Evolutionary conservation across 92 coral and sea anemone species (phyloP).

Genomic region (Palythoa grandis): DNA sequence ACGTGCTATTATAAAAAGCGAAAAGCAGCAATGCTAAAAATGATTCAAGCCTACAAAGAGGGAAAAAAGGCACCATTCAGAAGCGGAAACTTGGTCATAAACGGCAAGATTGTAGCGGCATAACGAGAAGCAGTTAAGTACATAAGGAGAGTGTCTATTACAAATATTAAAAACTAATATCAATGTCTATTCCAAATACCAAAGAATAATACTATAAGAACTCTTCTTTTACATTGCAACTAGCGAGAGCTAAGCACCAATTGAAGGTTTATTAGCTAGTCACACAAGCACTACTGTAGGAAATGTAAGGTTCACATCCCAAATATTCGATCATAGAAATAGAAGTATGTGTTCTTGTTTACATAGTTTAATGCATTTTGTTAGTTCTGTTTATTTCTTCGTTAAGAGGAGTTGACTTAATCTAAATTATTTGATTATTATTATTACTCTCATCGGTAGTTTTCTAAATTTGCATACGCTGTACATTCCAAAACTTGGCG

Average conservation of each 20-base stretch:
- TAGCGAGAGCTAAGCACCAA: constrained; percentile 35
- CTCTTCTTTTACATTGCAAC: constrained; percentile 26
- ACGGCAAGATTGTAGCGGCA: constrained; percentile 30
- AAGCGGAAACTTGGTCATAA: constrained; percentile 26
- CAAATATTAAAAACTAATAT: constrained; percentile 14
- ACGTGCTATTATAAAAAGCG: constrained; percentile 29
- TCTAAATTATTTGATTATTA: background rate
- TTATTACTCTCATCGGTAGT: background rate
- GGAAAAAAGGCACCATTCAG: constrained; percentile 32
- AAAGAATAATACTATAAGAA: constrained; percentile 31
- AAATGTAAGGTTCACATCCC: constrained; percentile 31
- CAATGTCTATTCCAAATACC: constrained; percentile 23
- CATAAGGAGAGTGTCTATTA: constrained; percentile 29
- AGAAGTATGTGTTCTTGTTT: constrained; percentile 44
- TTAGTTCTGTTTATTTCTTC: constrained; percentile 24
- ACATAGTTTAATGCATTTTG: constrained; percentile 24
- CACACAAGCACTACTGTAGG: constrained; percentile 31
- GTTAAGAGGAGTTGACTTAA: constrained; percentile 40
- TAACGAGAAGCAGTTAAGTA: constrained; percentile 24
- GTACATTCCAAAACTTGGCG: background rate
- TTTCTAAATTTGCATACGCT: background rate
- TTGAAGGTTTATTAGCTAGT: constrained; percentile 36
- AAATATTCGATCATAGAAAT: constrained; percentile 20
- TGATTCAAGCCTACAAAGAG: constrained; percentile 35
- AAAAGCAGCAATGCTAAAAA: constrained; percentile 35